Base-by-base conservation (phyloP, 1,140 invertebrate genomes). In the Aphaenogaster rudis region DNA sequence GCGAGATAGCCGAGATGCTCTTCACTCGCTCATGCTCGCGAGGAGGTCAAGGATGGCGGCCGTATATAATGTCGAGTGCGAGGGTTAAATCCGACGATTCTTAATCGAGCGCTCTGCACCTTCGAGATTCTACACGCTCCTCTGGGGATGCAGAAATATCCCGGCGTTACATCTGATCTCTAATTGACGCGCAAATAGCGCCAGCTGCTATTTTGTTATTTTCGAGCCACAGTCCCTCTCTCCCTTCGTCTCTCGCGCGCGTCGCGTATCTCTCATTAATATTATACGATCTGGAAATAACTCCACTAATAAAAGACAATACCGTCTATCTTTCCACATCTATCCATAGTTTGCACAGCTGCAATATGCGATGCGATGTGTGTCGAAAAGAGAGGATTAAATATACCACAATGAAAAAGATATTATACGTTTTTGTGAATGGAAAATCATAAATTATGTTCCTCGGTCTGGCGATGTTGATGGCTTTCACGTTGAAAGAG, bases 11-110 rank as follows among this genome's bases (percentile, higher is more conserved):
- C 11, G 50, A n/a, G 39, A 69, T 64, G 21, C 36, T 80, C 36
- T 71, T 78, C 11, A 33, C 33, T 78, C 28, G 28, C 45, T 79
- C 45, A 79, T 79, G 42, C 48, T 52, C 3, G 9, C 48, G 33
- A 54, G 2, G 64, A 45, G 66, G 66, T 81, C 79, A 81, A 81
- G 66, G 79, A 71, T 81, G 66, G 15, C 45, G 50, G 21, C 5
- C 39, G 4, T 67, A 52, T 80, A 80, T 61, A 45, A 52, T 66
- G 17, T 66, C 28, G 13, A 71, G 33, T 39, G 21, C 15, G 48
- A n/a, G 8, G 28, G 66, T 72, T 81, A 81, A 81, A 81, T 72
- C 39, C 3, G 64, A 81, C 64, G 66, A n/a, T 72, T 81, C 66
- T 72, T 72, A 81, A 81, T 81, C 66, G 39, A 45, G 36, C n/a